Evolutionary conservation across 2,797 vertebrate species (phyloP), one percentile per base, ranked within the genome.

Genomic region (Microcaecilia unicolor): DNA sequence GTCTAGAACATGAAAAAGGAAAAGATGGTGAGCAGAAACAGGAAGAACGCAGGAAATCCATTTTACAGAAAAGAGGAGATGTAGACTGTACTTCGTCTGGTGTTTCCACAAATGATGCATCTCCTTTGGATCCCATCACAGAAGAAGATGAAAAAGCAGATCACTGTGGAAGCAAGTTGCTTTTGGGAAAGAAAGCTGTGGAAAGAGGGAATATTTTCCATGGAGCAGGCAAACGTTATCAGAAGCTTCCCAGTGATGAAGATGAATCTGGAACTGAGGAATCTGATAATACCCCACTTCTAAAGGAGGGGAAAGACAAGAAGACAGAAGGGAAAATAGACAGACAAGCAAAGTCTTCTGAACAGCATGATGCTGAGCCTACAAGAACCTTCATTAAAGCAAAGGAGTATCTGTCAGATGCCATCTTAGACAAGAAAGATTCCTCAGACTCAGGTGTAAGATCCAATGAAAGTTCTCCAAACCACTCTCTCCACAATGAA

Each of bases 131-230:
- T 60, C 93, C 96, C 4, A 99, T 99, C 71, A 94, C 87, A 0
- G 96, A 99, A 49, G 96, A 99, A 63, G 93, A 97, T 7, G 96
- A 99, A 68, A 93, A 88, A 56, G 76, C 86, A 0, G 94, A 97
- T 40, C 90, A 90, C 26, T 84, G 87, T 1, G 84, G 85, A 36
- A 83, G 87, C 41, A 90, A 87, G 59, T 83, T 90, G 4, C 79
- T 91, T 9, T 74, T 85, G 11, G 73, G 74, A 39, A 93, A 87
- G 71, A 78, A 77, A 9, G 74, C 87, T 3, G 75, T 59, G 0
- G 91, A 93, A 34, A 80, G 87, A 63, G 70, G 77, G 3, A 84
- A 87, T 29, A 77, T 97, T 51, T 95, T 97, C 67, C 91, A 92
- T 59, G 83, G 81, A 8, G 82, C 90, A 7, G 83, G 86, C 0